Base-by-base conservation (phyloP, 2,888 invertebrate genomes). In the Lampropteryx suffumata region DNA sequence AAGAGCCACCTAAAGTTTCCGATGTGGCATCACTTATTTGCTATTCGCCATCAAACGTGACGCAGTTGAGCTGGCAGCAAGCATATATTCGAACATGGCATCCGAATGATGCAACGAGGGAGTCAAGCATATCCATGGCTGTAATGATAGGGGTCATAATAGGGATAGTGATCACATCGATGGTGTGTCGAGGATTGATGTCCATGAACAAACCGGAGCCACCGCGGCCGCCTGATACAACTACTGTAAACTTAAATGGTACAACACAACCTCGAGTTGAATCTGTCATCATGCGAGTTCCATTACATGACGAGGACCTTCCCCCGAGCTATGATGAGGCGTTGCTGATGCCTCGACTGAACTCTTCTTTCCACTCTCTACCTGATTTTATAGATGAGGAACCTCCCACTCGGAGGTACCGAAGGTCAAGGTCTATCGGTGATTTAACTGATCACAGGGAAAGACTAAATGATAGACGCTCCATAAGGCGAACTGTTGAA, bases 251-350 rank as follows among this genome's bases (percentile, higher is more conserved):
- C 64, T 66, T 72, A 57, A 82, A 84, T 45, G 79, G 79, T 3
- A 62, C 64, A 9, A 57, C 69, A 2, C 76, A 74, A 46, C 60
- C 79, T 5, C 70, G 81, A 39, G 68, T 62, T 3, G 87, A 89
- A 13, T 66, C 82, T 12, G 79, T 84, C 1, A 70, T 83, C 9
- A 59, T 84, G 62, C 67, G 90, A 42, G 71, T 87, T 29, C 86
- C 87, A 8, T 49, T 87, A 27, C 71, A 61, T 0, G 72, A 72
- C 0, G 85, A 86, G 36, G 90, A 90, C 57, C 67, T 80, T 1
- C 93, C 95, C 29, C 96, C 96, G 0, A 94, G 92, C 8, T 96
- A 96, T 66, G 94, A 94, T 50, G 96, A 95, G 73, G 96, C 96
- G 0, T 79, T 96, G 17, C 82, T 93, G 27, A 93, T 96, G 93